Conservation (phyloP, 2,888 invertebrate genomes). For the Odontomyia ornata region DNA sequence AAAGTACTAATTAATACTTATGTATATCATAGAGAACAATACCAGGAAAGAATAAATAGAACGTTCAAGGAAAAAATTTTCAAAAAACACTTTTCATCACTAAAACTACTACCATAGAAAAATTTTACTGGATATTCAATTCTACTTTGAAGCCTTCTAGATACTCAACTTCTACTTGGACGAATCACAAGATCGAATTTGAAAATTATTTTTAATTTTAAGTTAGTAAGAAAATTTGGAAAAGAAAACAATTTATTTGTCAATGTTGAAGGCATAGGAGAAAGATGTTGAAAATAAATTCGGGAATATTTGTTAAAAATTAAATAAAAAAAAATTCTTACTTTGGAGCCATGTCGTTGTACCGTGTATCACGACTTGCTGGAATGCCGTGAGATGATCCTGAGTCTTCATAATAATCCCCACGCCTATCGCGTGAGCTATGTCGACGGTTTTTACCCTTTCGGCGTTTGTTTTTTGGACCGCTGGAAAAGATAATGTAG, state of each 20-base stretch:
- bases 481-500: conserved; percentile 56
- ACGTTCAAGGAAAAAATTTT: too few species aligned
- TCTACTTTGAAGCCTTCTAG: background rate
- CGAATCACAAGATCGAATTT: background rate
- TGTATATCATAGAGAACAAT: background rate
- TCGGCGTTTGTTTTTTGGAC: conserved; percentile 64
- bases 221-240: background rate
- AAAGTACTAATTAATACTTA: conserved; percentile 12
- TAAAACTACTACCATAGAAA: background rate
- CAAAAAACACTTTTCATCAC: background rate
- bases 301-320: background rate
- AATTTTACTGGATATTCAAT: background rate
- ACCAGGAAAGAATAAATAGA: background rate
- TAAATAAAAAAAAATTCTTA: conserved; percentile 66
- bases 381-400: conserved; percentile 64
- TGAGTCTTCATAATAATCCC: conserved; percentile 65
- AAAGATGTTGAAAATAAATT: background rate
- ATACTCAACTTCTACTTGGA: background rate
- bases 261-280: background rate
- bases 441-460: conserved; percentile 63
- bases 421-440: conserved; percentile 58
- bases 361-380: conserved; percentile 73
- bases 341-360: conserved; percentile 89
- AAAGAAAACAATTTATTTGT: background rate
- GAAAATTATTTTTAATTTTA: background rate